Evolutionary conservation across 2,888 invertebrate species (phyloP).

Genomic region (Morpho helenor): DNA sequence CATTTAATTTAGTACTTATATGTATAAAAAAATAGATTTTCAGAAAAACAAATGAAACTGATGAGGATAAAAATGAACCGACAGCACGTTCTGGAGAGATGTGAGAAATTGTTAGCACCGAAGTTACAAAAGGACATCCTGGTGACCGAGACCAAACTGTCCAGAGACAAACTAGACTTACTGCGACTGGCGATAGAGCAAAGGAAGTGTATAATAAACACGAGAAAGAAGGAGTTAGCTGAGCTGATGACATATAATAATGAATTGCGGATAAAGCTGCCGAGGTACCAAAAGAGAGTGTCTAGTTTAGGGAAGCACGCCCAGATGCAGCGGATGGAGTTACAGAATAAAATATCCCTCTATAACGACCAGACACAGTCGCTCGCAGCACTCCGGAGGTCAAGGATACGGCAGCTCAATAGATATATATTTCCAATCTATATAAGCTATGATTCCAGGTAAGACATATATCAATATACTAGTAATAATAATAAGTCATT

Average conservation of each 20-base stretch:
- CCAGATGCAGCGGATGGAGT: slow-evolving; percentile 49
- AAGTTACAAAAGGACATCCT: slow-evolving; percentile 63
- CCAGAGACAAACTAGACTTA: slow-evolving; percentile 62
- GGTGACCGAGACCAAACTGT: slow-evolving; percentile 60
- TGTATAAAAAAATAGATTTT: slow-evolving; percentile 62
- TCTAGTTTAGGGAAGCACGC: slow-evolving; percentile 53
- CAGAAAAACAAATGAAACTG: slow-evolving; percentile 81
- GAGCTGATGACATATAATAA: slow-evolving; percentile 52
- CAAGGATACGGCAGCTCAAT: slow-evolving; percentile 62
- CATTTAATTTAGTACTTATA: no score
- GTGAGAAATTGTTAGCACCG: slow-evolving; percentile 58
- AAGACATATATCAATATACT: slow-evolving; percentile 11
- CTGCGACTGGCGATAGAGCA: slow-evolving; percentile 66
- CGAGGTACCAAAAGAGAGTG: slow-evolving; percentile 66
- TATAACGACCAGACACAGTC: slow-evolving; percentile 53
- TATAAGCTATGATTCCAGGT: slow-evolving; percentile 68
- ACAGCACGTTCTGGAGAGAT: slow-evolving; percentile 77
- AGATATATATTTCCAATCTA: slow-evolving; percentile 74
- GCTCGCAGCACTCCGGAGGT: slow-evolving; percentile 55
- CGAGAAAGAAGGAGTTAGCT: slow-evolving; percentile 45
- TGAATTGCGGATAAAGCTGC: slow-evolving; percentile 57
- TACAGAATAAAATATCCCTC: slow-evolving; percentile 48
- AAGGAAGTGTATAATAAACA: slow-evolving; percentile 51
- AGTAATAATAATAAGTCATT: no score
- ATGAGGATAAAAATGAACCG: slow-evolving; percentile 78